Conservation (phyloP, 2,888 invertebrate genomes). For the Luperina testacea region DNA sequence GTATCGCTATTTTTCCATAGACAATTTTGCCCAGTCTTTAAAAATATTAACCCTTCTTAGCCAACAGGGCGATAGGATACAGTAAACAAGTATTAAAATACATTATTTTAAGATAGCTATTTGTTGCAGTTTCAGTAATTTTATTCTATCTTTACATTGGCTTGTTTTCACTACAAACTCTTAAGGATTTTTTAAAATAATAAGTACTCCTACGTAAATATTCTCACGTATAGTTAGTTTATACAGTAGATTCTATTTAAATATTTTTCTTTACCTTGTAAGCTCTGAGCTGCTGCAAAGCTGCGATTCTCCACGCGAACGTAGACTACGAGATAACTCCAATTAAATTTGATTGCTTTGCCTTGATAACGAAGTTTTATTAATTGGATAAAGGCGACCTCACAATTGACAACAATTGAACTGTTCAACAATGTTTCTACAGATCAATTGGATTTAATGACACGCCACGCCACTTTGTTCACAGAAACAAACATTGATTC, state of each 20-base stretch:
- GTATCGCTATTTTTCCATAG: not conserved
- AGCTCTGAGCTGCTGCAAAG: not conserved
- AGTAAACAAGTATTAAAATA: not conserved
- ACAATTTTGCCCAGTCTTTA: not conserved
- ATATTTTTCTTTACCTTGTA: not conserved
- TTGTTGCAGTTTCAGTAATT: slow-evolving; percentile 7
- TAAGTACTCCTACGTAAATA: not conserved
- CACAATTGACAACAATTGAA: slow-evolving; percentile 5
- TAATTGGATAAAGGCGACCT: not conserved
- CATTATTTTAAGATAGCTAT: not conserved
- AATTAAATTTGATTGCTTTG: not conserved
- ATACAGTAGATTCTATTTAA: not conserved
- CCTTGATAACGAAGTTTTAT: not conserved
- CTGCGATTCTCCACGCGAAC: not conserved
- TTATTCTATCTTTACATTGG: not conserved
- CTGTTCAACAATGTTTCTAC: slow-evolving; percentile 5
- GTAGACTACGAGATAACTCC: not conserved
- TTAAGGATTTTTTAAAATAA: not conserved
- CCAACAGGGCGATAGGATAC: not conserved
- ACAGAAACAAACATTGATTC: not conserved
- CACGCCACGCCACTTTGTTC: not conserved
- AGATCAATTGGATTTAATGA: not conserved
- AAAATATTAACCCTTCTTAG: not conserved
- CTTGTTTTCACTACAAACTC: not conserved
- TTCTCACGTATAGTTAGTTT: not conserved